Evolutionary conservation across 2,888 invertebrate genomes (phyloP).

Genomic region (Diabrotica balteata): DNA sequence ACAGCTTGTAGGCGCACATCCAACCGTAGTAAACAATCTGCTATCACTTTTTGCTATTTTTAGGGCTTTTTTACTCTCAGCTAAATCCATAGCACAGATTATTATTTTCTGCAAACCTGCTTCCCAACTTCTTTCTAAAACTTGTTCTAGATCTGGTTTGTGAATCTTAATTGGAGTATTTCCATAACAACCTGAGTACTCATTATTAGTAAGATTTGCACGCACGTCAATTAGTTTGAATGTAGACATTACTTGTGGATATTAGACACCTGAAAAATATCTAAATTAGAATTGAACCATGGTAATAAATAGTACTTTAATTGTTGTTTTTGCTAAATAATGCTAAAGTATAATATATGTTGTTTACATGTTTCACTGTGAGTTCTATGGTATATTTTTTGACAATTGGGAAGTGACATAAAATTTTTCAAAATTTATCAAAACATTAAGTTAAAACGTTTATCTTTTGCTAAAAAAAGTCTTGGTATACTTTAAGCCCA

Average conservation of each 20-base stretch:
- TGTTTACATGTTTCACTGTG: no score
- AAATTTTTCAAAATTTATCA: no score
- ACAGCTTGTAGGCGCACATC: slow-evolving; percentile 94
- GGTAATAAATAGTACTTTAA: no score
- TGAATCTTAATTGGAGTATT: slow-evolving; percentile 72
- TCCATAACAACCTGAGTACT: slow-evolving; percentile 73
- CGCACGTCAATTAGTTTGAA: slow-evolving; percentile 75
- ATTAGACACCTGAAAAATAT: no score
- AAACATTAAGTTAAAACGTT: no score
- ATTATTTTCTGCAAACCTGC: slow-evolving; percentile 85
- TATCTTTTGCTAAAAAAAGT: no score
- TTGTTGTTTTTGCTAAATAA: no score
- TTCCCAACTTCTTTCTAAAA: slow-evolving; percentile 79
- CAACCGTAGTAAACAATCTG: slow-evolving; percentile 85
- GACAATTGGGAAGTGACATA: no score
- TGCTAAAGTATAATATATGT: no score
- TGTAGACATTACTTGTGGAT: slow-evolving; percentile 5
- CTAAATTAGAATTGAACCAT: no score
- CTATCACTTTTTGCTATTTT: slow-evolving; percentile 75
- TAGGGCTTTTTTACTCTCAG: slow-evolving; percentile 81
- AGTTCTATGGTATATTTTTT: no score
- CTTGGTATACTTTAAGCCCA: no score
- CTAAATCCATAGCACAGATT: slow-evolving; percentile 83
- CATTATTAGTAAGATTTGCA: slow-evolving; percentile 87
- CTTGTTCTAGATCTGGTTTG: slow-evolving; percentile 77